Base-by-base conservation (phyloP, 2,888 invertebrate genomes). In the Aricia artaxerxes region DNA sequence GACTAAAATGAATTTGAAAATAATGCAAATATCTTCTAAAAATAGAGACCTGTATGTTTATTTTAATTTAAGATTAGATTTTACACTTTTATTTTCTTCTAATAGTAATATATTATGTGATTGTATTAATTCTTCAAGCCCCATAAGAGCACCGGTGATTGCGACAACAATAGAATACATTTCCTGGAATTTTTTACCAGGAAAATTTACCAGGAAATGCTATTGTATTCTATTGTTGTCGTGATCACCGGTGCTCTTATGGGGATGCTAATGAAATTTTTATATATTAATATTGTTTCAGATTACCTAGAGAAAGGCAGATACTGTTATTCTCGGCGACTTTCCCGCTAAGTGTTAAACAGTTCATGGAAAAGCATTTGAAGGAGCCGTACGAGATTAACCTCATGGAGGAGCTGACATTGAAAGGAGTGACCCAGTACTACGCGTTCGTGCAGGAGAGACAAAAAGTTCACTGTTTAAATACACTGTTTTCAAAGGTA, bases 371-470 rank as follows among this genome's bases (percentile, higher is more conserved):
- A 91, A 99, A 99, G 94, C 99, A 99, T 92, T 96, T 99, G 93
- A 96, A 97, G 88, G 97, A 98, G 92, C 99, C 99, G n/a, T 99
- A 99, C 91, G 99, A 99, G 95, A 99, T 99, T 87, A 99, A 99
- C 94, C 96, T 99, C 89, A 99, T 99, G 99, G 99, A 99, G 90
- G 99, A 99, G 93, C 95, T 99, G 87, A 99, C 99, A 83, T 95
- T 99, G 83, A 99, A 99, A 92, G 99, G 99, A 91, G 99, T 99
- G 84, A 99, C 99, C 87, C 99, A 99, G 95, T 99, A 99, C 96
- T 99, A 99, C 95, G 99, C 99, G 88, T 99, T 99, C 95, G 99
- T 99, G 83, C 99, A 99, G 95, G 99, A 99, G 95, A 97, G 99
- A 90, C 99, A 99, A 94, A 99, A 99, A 95, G 99, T 99, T 86